Percentiles rank a stretch among this genome's conserved stretches.
Evolutionary conservation across 2,888 invertebrate species (phyloP).

Genomic region (Ormyrus pomaceus): DNA sequence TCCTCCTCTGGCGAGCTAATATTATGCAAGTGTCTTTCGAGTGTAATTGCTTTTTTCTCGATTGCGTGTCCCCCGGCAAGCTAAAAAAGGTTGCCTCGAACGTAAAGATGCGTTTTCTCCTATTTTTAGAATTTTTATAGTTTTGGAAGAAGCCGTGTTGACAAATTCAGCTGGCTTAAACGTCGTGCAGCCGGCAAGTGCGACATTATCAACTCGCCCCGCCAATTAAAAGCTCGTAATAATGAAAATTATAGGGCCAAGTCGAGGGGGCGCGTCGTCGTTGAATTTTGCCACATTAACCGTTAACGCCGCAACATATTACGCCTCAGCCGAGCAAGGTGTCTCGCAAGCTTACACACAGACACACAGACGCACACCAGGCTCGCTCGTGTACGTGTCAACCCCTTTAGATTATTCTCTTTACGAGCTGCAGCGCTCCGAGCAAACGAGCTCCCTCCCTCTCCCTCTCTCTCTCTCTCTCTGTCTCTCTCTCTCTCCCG

Average conservation of each 20-base stretch:
- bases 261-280: neutral
- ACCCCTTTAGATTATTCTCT: constrained; percentile 56
- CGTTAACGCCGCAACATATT: constrained; percentile 52
- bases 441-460: constrained; percentile 31
- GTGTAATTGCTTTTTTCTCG: no score
- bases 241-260: constrained; percentile 32
- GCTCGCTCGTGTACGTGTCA: constrained; percentile 37
- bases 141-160: no score
- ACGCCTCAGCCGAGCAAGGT: constrained; percentile 36
- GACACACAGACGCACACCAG: no score
- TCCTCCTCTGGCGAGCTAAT: no score
- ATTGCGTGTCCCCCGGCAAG: no score
- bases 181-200: neutral
- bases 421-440: constrained; percentile 46
- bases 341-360: constrained; percentile 19
- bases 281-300: constrained; percentile 49
- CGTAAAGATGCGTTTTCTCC: no score
- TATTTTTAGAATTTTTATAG: no score
- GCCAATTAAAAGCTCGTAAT: constrained; percentile 21
- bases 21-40: no score
- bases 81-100: no score
- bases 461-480: constrained; percentile 23
- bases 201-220: neutral
- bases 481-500: constrained; percentile 42
- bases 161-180: no score